Evolutionary conservation across 2,797 vertebrate genomes (phyloP).

Genomic region (Urocyon cinereoargenteus): DNA sequence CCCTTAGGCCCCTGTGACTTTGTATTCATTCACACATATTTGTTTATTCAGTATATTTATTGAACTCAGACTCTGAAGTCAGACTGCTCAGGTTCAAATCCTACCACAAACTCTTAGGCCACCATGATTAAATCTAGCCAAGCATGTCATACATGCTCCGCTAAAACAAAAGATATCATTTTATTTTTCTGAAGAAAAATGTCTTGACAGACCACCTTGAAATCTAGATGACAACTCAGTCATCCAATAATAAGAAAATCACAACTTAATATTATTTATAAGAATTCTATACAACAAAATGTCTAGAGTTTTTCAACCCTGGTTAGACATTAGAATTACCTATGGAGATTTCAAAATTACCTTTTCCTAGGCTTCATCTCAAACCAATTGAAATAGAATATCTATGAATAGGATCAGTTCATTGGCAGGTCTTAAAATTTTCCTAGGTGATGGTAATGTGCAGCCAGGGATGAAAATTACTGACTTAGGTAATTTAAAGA

Average conservation of each 20-base stretch:
- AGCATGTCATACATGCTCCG: neutral
- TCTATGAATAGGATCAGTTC: neutral
- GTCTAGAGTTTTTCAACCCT: neutral
- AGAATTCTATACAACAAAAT: constrained; percentile 16
- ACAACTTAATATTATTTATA: constrained; percentile 25
- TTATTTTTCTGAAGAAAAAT: constrained; percentile 39
- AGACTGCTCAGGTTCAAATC: constrained; percentile 20
- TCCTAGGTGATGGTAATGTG: neutral
- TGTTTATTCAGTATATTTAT: neutral
- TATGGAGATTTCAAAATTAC: neutral
- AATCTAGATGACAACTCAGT: constrained; percentile 32
- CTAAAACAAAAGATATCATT: neutral
- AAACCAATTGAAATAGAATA: neutral
- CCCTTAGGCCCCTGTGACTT: neutral
- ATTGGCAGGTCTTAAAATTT: neutral
- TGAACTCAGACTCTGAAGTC: neutral
- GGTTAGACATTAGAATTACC: neutral
- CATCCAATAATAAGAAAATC: constrained; percentile 2
- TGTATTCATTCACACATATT: neutral
- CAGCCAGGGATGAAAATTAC: neutral
- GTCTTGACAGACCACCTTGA: neutral
- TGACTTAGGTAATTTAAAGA: neutral
- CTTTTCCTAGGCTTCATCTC: neutral
- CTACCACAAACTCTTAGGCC: neutral
- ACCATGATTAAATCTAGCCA: neutral